Evolutionary conservation across 2,888 invertebrate genomes (phyloP), one percentile per base, ranked within the genome.

Genomic region (Heliconius ethilla): DNA sequence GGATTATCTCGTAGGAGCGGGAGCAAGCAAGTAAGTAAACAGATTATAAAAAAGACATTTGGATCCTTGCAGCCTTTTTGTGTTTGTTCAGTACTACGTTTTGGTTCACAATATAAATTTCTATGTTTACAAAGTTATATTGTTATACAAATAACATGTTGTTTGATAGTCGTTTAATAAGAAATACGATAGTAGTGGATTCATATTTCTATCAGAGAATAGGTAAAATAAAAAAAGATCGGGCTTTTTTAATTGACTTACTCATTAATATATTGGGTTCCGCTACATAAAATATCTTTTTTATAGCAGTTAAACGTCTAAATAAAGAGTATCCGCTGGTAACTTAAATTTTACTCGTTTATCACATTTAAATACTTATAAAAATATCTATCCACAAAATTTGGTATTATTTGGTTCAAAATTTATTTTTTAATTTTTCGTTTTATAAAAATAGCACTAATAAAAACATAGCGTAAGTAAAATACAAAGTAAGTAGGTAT

Each of bases 11-110:
- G 88, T 88, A 87, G 89, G 83, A 88, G 87, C 84, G 88, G 89
- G 86, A 88, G 88, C 88, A 88, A 90, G 91, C 91, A 92, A 92
- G 88, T 87, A 88, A 90, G 91, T 91, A 92, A 92, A 93, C 93
- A 92, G 91, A 92, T 92, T 92, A 92, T 92, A 92, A 92, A 92
- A 91, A 92, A 92, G 89, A 91, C 90, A 88, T 90, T 88, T 83
- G 83, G 83, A 76, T 80, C 82, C 84, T 82, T 85, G 87, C 86
- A 51, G 37, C 51, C 45, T 80, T 77, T 63, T 78, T 33, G n/a
- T 51, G 45, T 66, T 75, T 75, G 33, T 59, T 33, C 55, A 33
- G 33, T 25, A 13, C 70, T 29, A 70, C 55, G 70, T 72, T 72
- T 72, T 59, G 55, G 70, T 72, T 72, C 9, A 69, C 40, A 40